Percentiles rank a stretch among this genome's conserved stretches.
Evolutionary conservation across 2,113 vertebrate species (phyloP).

Genomic region (Antigone vipio): DNA sequence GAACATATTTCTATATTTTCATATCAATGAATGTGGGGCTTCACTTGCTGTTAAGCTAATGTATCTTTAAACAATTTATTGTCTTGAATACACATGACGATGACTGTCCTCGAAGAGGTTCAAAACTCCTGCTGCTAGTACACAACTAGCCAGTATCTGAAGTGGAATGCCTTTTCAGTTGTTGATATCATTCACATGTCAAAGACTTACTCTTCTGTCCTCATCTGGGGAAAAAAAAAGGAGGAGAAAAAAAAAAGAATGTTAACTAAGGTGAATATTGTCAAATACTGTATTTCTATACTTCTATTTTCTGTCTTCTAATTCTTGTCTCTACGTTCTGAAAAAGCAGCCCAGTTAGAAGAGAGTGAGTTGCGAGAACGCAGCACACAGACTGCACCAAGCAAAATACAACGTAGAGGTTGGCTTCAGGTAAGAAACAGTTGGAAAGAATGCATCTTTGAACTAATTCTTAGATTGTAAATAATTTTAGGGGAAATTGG

Average conservation of each 20-base stretch:
- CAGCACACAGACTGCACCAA: conserved; percentile 79
- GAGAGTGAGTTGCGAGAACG: conserved; percentile 48
- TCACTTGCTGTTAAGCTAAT: background rate
- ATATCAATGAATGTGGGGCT: background rate
- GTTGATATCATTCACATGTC: background rate
- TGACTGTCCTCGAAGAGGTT: background rate
- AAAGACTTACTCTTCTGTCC: background rate
- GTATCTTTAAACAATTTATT: background rate
- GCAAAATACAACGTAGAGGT: conserved; percentile 83
- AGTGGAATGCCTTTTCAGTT: background rate
- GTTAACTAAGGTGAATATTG: fast-evolving
- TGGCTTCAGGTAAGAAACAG: conserved; percentile 87
- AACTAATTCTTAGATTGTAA: background rate
- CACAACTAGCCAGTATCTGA: background rate
- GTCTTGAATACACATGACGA: background rate
- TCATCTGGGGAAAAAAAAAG: background rate
- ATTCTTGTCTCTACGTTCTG: background rate
- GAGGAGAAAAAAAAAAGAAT: too few relatives aligned
- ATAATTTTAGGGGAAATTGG: background rate
- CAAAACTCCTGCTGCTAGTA: background rate
- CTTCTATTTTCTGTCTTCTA: background rate
- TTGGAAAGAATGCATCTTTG: background rate
- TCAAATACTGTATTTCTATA: background rate
- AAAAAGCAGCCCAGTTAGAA: conserved; percentile 40
- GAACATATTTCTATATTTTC: background rate